phyloP scores from a whole-genome alignment of 64 coral and sea anemone species.

The Stichodactyla mertensii region DNA sequence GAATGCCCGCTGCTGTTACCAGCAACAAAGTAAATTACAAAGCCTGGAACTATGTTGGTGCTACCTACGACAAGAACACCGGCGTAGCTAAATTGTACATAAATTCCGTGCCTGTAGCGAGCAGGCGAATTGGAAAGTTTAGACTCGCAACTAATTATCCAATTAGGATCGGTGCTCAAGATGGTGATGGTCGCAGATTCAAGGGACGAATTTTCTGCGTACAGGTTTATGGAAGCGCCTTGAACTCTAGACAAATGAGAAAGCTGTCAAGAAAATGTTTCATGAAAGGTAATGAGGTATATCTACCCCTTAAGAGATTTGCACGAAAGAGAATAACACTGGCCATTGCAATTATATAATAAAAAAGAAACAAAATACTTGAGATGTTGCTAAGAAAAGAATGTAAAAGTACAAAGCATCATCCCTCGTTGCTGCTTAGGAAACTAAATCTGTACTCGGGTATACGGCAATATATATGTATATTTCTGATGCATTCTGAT shows the following conservation, averaged over 20 bases:
- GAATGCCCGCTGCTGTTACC: slow-evolving; percentile 19
- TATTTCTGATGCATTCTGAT: not conserved
- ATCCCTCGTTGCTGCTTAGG: too few relatives aligned
- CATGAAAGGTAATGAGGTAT: slow-evolving; percentile 17
- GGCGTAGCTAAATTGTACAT: slow-evolving; percentile 52
- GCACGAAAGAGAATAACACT: too few relatives aligned
- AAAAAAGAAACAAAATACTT: not conserved
- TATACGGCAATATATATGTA: too few relatives aligned
- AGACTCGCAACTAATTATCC: slow-evolving; percentile 58
- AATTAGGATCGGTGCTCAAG: slow-evolving; percentile 58
- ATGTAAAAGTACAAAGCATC: too few relatives aligned
- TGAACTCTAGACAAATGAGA: slow-evolving; percentile 26
- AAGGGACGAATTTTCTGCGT: slow-evolving; percentile 66
- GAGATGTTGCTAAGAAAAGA: too few relatives aligned
- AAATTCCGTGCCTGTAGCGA: slow-evolving; percentile 39
- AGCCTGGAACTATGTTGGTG: slow-evolving; percentile 78
- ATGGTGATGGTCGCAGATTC: slow-evolving; percentile 45
- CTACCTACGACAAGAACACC: slow-evolving; percentile 41
- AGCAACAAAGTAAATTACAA: slow-evolving; percentile 27
- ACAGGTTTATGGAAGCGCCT: slow-evolving; percentile 49
- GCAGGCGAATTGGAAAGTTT: slow-evolving; percentile 44
- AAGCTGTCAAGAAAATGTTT: slow-evolving; percentile 30
- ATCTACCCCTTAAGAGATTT: too few relatives aligned
- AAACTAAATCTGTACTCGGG: too few relatives aligned
- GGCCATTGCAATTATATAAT: too few relatives aligned